Base-by-base conservation (phyloP, 2,113 vertebrate species). In the human region DNA sequence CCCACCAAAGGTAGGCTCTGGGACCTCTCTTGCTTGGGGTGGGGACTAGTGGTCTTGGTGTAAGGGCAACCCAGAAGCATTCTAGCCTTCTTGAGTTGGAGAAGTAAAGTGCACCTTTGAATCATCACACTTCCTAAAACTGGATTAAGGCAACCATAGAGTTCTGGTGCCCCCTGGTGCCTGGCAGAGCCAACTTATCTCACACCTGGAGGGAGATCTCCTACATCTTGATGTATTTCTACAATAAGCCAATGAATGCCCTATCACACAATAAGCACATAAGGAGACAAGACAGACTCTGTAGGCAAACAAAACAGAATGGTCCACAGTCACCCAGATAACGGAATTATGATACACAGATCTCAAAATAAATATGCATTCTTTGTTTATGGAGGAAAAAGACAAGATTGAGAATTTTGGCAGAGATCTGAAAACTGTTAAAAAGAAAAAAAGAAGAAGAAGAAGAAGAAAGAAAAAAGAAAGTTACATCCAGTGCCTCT, bases 131-230 rank as follows among this genome's bases (percentile, higher is more conserved):
- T 12, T 18, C 5, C 81, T 2, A 18, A 25, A 11, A 8, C 17
- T 0, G 35, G 43, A 17, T 38, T 11, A 1, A 14, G 8, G 72
- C 2, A 18, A 6, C 12, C 16, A 4, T 68, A 52, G 97, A 61
- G 97, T 6, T 92, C 78, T 90, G 35, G 89, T 30, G 91, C 91
- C 97, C 52, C 73, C 97, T 98, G 96, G 96, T 96, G 97, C 32
- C 80, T 2, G 10, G 25, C 12, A 3, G 50, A 6, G 75, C 43
- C 32, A 95, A 27, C 5, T 2, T 13, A 14, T 20, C 43, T 5
- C 43, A 25, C 59, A 43, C 0, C 52, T 43, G 9, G 5, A 17
- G 4, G n/a, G 38, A 52, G 48, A 27, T 83, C 20, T 20, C 23
- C n/a, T 16, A 5, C 0, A 3, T 20, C 14, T 20, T 18, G 0